phyloP scores from a whole-genome alignment of 1,140 invertebrate species.

The Thaumetopoea pityocampa region DNA sequence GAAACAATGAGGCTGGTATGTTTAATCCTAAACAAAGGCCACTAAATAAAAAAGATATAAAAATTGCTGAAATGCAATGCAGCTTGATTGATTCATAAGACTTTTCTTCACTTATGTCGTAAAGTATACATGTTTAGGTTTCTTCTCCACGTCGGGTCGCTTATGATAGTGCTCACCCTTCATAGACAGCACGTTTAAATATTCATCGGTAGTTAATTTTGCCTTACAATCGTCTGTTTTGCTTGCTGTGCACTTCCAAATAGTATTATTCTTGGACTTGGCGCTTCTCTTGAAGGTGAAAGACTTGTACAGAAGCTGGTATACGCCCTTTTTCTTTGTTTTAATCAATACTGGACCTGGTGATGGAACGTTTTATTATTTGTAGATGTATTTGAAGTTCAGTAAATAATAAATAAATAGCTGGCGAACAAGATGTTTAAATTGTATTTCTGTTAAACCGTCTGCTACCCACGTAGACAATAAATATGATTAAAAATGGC shows the following conservation, averaged over 20 bases:
- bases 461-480: too few relatives aligned
- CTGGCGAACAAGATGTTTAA: too few relatives aligned
- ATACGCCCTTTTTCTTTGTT: slow-evolving; percentile 44
- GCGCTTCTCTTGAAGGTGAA: slow-evolving; percentile 39
- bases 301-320: slow-evolving; percentile 44
- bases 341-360: slow-evolving; percentile 58
- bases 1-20: slow-evolving; percentile 9
- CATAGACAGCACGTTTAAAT: slow-evolving; percentile 40
- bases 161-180: slow-evolving; percentile 45
- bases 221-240: slow-evolving; percentile 48
- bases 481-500: too few relatives aligned
- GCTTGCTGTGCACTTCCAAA: slow-evolving; percentile 53
- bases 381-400: too few relatives aligned
- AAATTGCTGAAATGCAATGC: too few relatives aligned
- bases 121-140: slow-evolving; percentile 65
- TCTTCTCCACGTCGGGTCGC: slow-evolving; percentile 27
- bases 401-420: too few relatives aligned
- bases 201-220: slow-evolving; percentile 46
- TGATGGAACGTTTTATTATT: too few relatives aligned
- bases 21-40: too few relatives aligned
- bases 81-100: not conserved
- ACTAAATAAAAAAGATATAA: too few relatives aligned
- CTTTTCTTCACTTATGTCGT: slow-evolving; percentile 23
- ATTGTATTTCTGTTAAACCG: too few relatives aligned
- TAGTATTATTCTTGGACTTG: slow-evolving; percentile 55